These are phyloP conservation scores for Salarias fasciatus DNA, from an alignment of 2,797 vertebrate species.

Conservation along the genomic window DNA sequence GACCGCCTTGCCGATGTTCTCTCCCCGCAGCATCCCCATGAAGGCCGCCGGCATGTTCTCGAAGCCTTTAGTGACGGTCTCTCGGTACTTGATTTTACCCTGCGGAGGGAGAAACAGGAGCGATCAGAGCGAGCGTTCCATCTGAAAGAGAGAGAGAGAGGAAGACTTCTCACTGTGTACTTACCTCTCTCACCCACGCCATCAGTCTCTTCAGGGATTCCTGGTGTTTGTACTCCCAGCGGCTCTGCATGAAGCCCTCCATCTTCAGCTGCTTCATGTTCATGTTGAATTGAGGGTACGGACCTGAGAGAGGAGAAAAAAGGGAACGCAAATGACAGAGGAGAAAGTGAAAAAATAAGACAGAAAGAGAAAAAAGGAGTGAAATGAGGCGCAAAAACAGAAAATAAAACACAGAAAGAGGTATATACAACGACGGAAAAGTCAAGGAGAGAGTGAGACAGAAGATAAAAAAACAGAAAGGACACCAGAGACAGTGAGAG, in stretches of 20 bases:
- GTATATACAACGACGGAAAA: no score
- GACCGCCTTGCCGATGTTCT: conserved; percentile 89
- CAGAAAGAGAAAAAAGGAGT: no score
- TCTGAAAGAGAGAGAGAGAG: background rate
- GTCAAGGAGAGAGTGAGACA: no score
- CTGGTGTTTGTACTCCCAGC: conserved; percentile 78
- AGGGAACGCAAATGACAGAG: no score
- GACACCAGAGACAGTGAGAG: no score
- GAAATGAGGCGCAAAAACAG: no score
- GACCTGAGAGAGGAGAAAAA: conserved; percentile 66
- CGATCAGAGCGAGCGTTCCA: conserved; percentile 7
- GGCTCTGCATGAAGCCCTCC: conserved; percentile 83
- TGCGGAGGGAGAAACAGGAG: conserved; percentile 56
- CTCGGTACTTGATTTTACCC: conserved; percentile 86
- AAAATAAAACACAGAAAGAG: no score
- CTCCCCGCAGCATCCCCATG: conserved; percentile 88
- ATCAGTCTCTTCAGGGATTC: conserved; percentile 84
- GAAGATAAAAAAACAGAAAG: no score
- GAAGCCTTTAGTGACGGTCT: conserved; percentile 88
- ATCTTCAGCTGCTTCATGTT: conserved; percentile 85
- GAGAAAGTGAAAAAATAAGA: no score
- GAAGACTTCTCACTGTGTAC: no score
- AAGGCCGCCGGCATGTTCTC: conserved; percentile 93
- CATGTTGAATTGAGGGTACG: conserved; percentile 70
- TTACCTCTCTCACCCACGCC: conserved; percentile 85